These are phyloP conservation scores for Ceratoteleas bidentatus DNA, from an alignment of 1,140 invertebrate species.

Conservation along the genomic window DNA sequence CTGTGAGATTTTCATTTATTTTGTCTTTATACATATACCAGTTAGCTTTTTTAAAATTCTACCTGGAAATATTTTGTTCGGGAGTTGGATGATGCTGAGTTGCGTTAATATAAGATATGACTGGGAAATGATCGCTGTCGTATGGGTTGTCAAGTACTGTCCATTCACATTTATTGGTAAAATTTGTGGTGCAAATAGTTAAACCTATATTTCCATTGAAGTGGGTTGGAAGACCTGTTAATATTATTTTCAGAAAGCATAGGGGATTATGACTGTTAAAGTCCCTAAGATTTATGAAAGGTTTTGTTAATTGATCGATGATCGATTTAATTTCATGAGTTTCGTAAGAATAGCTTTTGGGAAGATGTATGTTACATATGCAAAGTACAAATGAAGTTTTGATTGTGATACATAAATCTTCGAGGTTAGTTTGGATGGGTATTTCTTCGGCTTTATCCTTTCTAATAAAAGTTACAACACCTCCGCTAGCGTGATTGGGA, in stretches of 20 bases:
- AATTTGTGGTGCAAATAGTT: conserved; percentile 31
- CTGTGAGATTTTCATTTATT: background rate
- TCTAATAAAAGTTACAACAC: too few species aligned
- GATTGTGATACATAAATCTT: too few species aligned
- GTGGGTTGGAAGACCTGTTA: conserved; percentile 60
- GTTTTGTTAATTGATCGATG: too few species aligned
- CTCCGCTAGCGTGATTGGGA: too few species aligned
- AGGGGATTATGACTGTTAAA: conserved; percentile 70
- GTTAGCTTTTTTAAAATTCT: conserved; percentile 23
- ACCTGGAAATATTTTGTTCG: background rate
- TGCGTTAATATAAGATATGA: background rate
- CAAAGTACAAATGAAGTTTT: too few species aligned
- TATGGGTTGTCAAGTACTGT: background rate
- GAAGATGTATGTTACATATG: too few species aligned
- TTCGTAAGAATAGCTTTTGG: too few species aligned
- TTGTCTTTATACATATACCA: background rate
- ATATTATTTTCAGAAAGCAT: too few species aligned
- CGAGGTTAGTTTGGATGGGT: too few species aligned
- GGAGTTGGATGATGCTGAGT: background rate
- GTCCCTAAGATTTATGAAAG: conserved; percentile 70
- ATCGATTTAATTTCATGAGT: too few species aligned
- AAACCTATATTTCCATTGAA: conserved; percentile 68
- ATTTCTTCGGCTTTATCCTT: too few species aligned
- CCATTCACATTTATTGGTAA: conserved; percentile 13
- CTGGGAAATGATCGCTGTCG: conserved; percentile 11